A percentile compares a stretch with the other conserved stretches of the same genome.
Conservation (phyloP, 2,888 invertebrate species). For the Andrena flavipes region DNA sequence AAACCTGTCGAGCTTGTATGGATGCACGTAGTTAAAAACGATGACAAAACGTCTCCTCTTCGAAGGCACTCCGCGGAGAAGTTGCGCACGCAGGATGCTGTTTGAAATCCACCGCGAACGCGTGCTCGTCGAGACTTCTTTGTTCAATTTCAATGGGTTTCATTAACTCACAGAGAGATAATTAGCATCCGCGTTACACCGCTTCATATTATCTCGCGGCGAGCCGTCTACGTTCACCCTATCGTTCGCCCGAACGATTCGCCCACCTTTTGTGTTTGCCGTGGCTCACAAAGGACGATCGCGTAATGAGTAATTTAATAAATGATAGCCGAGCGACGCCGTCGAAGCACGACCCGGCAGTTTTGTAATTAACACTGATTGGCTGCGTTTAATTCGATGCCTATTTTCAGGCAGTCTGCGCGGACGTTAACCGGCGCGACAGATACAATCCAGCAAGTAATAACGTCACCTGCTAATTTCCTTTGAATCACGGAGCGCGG, state of each 20-base stretch:
- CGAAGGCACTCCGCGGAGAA: neutral
- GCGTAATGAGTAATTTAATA: conserved; percentile 34
- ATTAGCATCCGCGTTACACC: conserved; percentile 28
- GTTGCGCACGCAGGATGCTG: neutral
- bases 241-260: conserved; percentile 9
- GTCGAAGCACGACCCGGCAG: neutral
- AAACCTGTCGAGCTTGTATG: conserved; percentile 31
- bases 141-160: conserved; percentile 1
- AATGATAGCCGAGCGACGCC: conserved; percentile 9
- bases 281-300: conserved; percentile 14
- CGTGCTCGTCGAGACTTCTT: neutral
- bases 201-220: neutral
- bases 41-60: neutral
- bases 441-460: conserved; percentile 1
- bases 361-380: conserved; percentile 44
- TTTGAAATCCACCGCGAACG: neutral
- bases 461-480: conserved; percentile 39
- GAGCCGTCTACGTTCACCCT: neutral
- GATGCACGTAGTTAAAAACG: neutral
- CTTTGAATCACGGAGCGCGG: neutral
- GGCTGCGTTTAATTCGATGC: conserved; percentile 14
- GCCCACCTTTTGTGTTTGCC: conserved; percentile 16
- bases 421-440: neutral
- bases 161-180: conserved; percentile 4
- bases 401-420: neutral